Evolutionary conservation across 1,140 invertebrate genomes (phyloP), one percentile per base, ranked within the genome.

Genomic region (Teleogryllus occipitalis): DNA sequence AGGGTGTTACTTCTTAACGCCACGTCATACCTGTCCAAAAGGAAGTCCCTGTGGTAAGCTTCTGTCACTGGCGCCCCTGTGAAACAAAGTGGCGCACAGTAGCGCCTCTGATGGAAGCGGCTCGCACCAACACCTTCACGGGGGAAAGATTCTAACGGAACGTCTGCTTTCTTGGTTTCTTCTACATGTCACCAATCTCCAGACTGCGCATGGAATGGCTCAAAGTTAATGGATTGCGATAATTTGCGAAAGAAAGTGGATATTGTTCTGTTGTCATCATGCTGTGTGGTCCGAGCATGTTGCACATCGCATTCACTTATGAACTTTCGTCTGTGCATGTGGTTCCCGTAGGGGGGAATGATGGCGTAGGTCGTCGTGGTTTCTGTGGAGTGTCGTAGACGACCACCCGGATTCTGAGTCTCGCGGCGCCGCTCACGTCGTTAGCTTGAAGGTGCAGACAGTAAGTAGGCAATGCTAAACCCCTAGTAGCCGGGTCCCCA

Each of bases 81-180:
- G 27, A 14, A 79, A 39, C 15, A 79, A 75, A 77, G 22, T 49
- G 49, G n/a, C 14, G 22, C 78, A 81, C 21, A 18, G 79, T 65
- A 18, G n/a, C 1, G 14, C 65, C 65, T n/a, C 65, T 6, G 6
- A 72, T 72, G 65, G 1, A 39, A 39, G 65, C 1, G 65, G 6
- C 6, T 15, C 1, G 14, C 65, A 72, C 75, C 75, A 76, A 3
- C 75, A 76, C 1, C 7, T 76, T 76, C 3, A 76, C 7, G 75
- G 39, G 3, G 27, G 75, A 46, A 76, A 7, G 75, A 4, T 22
- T 76, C 22, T 72, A n/a, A 72, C 75, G n/a, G 75, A 7, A 76
- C 22, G 3, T 76, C 15, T 46, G 22, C n/a, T 7, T 14, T 76
- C 1, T 76, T 21, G 75, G 4, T 7, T n/a, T 2, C 1, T 22